Percentiles rank a stretch among this genome's conserved stretches.
These are phyloP conservation scores for Zaprionus camerounensis DNA, from an alignment of 1,140 invertebrate species.

Conservation along the genomic window DNA sequence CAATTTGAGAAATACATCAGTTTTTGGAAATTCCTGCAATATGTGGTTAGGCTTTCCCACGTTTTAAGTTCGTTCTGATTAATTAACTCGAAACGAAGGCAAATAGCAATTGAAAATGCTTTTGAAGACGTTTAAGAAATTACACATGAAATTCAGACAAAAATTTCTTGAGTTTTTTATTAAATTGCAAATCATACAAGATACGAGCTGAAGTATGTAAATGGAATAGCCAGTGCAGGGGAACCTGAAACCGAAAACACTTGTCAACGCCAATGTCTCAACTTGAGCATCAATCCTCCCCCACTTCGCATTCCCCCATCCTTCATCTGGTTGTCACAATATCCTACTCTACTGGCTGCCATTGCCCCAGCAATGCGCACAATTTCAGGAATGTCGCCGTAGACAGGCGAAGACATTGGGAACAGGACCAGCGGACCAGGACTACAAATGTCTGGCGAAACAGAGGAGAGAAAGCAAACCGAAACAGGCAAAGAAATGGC, in stretches of 20 bases:
- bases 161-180: conserved; percentile 2
- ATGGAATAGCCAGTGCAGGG: neutral
- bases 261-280: conserved; percentile 80
- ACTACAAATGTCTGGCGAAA: no score
- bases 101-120: neutral
- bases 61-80: conserved; percentile 14
- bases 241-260: conserved; percentile 52
- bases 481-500: conserved; percentile 67
- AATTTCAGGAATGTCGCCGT: conserved; percentile 73
- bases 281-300: conserved; percentile 51
- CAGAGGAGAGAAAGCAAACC: conserved; percentile 32
- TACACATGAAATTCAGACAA: neutral
- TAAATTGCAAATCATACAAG: neutral
- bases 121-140: neutral
- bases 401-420: conserved; percentile 56
- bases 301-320: neutral
- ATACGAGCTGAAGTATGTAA: conserved; percentile 7
- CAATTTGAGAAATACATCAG: conserved; percentile 47
- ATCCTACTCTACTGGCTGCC: conserved; percentile 28
- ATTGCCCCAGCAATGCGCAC: conserved; percentile 59
- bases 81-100: neutral
- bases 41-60: conserved; percentile 14
- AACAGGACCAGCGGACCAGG: conserved; percentile 15
- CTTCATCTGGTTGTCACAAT: conserved; percentile 34
- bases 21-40: neutral